phyloP scores from a whole-genome alignment of 2,888 invertebrate genomes.

The Thumatha senex region DNA sequence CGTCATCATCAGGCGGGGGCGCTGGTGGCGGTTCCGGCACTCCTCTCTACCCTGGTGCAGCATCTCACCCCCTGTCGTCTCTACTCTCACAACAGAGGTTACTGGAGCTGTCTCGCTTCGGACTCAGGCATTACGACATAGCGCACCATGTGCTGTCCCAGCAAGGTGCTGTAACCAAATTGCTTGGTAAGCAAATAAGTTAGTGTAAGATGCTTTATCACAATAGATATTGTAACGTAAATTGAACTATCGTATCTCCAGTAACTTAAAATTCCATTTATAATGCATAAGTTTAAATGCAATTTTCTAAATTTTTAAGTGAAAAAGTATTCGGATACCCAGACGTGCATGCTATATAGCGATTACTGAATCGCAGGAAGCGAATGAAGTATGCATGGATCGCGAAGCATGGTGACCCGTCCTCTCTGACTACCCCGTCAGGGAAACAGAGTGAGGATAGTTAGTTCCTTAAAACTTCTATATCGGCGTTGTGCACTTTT shows the following conservation, averaged over 20 bases:
- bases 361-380: too few species aligned
- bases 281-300: too few species aligned
- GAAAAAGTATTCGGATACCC: too few species aligned
- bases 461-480: too few species aligned
- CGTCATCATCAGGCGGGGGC: constrained; percentile 78
- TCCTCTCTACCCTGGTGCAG: constrained; percentile 74
- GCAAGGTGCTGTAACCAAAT: constrained; percentile 95
- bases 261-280: too few species aligned
- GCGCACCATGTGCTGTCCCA: constrained; percentile 95
- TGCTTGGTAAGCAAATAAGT: constrained; percentile 88
- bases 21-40: constrained; percentile 73
- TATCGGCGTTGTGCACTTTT: too few species aligned
- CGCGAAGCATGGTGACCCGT: too few species aligned
- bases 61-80: constrained; percentile 86
- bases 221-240: background rate
- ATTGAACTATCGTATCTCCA: background rate
- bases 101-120: constrained; percentile 90
- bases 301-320: too few species aligned
- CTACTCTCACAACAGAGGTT: constrained; percentile 91
- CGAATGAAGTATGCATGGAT: too few species aligned
- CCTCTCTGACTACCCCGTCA: too few species aligned
- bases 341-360: too few species aligned
- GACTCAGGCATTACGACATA: constrained; percentile 94
- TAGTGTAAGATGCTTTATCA: constrained; percentile 5
- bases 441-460: too few species aligned